Evolutionary conservation across 2,113 vertebrate species (phyloP).

Genomic region (Arizona elegans): DNA sequence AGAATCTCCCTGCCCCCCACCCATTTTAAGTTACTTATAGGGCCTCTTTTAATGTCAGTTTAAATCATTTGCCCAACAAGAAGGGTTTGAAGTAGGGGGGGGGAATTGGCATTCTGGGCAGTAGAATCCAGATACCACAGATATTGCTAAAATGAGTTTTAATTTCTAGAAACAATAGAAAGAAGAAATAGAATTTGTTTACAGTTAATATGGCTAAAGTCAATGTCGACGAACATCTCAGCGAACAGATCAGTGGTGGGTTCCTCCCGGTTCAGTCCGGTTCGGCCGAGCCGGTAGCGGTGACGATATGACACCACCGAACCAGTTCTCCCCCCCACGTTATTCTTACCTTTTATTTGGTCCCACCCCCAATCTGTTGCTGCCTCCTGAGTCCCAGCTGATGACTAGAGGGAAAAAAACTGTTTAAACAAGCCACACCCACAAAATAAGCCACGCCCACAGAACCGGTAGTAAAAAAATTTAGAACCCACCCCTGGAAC

Average conservation of each 20-base stretch:
- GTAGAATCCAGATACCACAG: slow-evolving; percentile 11
- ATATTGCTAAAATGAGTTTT: not conserved
- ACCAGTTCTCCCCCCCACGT: too few relatives aligned
- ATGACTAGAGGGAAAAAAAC: too few relatives aligned
- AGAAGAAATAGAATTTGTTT: not conserved
- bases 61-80: not conserved
- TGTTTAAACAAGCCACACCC: too few relatives aligned
- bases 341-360: too few relatives aligned
- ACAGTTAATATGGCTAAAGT: not conserved
- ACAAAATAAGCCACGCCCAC: too few relatives aligned
- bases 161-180: not conserved
- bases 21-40: not conserved
- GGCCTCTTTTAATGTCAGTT: not conserved
- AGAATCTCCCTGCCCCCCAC: not conserved
- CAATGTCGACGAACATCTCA: not conserved
- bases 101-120: not conserved
- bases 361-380: too few relatives aligned
- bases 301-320: too few relatives aligned
- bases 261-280: too few relatives aligned
- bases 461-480: too few relatives aligned
- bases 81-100: not conserved
- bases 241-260: too few relatives aligned
- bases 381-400: too few relatives aligned
- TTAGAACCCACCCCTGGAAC: not conserved
- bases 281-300: too few relatives aligned